Evolutionary conservation across 92 coral and sea anemone species (phyloP), one percentile per base, ranked within the genome.

Genomic region (Phenganax marumi): DNA sequence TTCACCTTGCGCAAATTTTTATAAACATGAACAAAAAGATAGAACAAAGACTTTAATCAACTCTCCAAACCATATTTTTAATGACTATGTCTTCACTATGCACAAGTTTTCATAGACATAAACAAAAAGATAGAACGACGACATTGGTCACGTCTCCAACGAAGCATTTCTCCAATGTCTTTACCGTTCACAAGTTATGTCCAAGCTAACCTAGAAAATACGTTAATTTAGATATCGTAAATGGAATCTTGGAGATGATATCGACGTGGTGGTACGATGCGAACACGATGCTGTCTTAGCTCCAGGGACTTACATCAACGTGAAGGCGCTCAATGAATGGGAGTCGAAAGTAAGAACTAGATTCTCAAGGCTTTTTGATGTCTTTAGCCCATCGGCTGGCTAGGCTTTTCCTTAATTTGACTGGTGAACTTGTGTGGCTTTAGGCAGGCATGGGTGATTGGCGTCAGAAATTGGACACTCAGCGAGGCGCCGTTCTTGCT

Each of bases 401-500:
- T 24, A 9, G 47, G 8, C 7, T 68, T 16, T 7, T 7, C 5
- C 24, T 7, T n/a, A 48, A 39, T 9, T 17, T 47, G 3, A 46
- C 12, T 21, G 23, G 21, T 57, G 18, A 12, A 2, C 3, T 77
- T 52, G 47, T 16, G 22, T 57, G 11, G 66, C 13, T 39, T 16
- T 68, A 95, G 98, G 88, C 91, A 57, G 88, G 88, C 70, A 93
- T 97, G 57, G 98, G 91, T 18, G 98, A 95, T 73, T 95, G 98
- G 98, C 92, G 98, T 54, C 98, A 95, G 80, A 95, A 95, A 82
- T 80, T 95, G 77, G 98, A 95, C 83, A 92, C 98, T 0, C 98
- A 95, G 84, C 94, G 98, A 26, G 98, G 98, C 60, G 98, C 98
- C 18, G 98, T 95, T 39, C 89, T 95, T 72, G 98, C 98, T 13